These are phyloP conservation scores for Delphinapterus leucas DNA, from an alignment of 2,113 vertebrate genomes.

Conservation along the genomic window DNA sequence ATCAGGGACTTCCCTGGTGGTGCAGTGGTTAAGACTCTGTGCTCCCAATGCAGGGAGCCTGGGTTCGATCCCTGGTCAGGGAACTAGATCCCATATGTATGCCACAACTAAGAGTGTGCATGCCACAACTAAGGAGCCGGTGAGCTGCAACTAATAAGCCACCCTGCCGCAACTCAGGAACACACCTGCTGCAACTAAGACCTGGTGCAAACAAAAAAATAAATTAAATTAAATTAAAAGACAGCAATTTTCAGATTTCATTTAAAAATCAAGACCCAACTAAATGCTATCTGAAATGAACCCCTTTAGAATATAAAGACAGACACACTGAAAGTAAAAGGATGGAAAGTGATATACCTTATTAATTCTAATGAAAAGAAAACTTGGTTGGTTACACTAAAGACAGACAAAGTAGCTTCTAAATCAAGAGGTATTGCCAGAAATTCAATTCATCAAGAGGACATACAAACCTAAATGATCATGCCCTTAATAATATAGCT, in stretches of 20 bases:
- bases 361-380: not conserved
- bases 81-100: too few relatives aligned
- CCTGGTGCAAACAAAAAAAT: too few relatives aligned
- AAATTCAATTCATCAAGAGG: not conserved
- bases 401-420: not conserved
- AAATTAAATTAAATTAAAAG: not conserved
- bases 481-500: not conserved
- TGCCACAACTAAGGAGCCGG: too few relatives aligned
- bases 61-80: too few relatives aligned
- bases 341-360: not conserved
- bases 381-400: not conserved
- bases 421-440: not conserved
- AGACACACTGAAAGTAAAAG: not conserved
- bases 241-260: not conserved
- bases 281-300: not conserved
- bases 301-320: not conserved
- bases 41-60: too few relatives aligned
- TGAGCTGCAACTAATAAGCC: too few relatives aligned
- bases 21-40: too few relatives aligned
- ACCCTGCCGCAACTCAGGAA: too few relatives aligned
- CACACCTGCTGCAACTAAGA: too few relatives aligned
- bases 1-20: not conserved
- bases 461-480: not conserved
- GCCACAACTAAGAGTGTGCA: too few relatives aligned
- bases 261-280: not conserved